Base-by-base conservation (phyloP, 53 echinoderm and acorn worm genomes). In the Paracentrotus lividus region DNA sequence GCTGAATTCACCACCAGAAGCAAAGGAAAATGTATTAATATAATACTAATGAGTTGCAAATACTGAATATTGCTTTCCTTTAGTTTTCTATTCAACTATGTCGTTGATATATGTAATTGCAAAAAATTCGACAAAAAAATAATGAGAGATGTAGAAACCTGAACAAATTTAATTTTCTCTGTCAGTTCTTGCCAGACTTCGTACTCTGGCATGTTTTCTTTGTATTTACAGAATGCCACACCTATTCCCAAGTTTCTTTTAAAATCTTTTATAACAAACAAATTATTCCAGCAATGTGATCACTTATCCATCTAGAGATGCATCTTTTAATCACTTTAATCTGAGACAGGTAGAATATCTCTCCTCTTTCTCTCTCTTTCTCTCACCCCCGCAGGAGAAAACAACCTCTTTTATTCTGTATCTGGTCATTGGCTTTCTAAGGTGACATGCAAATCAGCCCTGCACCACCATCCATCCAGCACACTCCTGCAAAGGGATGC, bases 391-490 rank as follows among this genome's bases (percentile, higher is more conserved):
- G 42, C 31, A 76, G 76, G 76, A 76, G 76, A 69, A 69, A 69
- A 69, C 16, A 69, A 5, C 76, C 38, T 42, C 14, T 76, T 76
- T 76, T 42, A 3, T 75, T 36, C 42, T 20, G 42, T 2, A 2
- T n/a, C 81, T 27, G 81, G 81, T 81, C 81, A 47, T 81, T 81
- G 81, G 81, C 81, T n/a, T 81, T n/a, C 81, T 24, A 47, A 81
- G 81, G 81, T 81, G 81, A 47, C 44, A 81, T 81, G 81, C 81
- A 81, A 81, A 81, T 44, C 47, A 81, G 47, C 44, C 47, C 49
- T 14, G 47, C 81, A 81, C 10, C 81, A 45, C 45, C 81, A n/a
- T n/a, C n/a, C n/a, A n/a, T n/a, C n/a, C n/a, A n/a, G 3, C 81
- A 43, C 33, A 77, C 72, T 72, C 72, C 40, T 44, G 49, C 16